Base-by-base conservation (phyloP, 2,113 vertebrate genomes). In the Dasypus novemcinctus region DNA sequence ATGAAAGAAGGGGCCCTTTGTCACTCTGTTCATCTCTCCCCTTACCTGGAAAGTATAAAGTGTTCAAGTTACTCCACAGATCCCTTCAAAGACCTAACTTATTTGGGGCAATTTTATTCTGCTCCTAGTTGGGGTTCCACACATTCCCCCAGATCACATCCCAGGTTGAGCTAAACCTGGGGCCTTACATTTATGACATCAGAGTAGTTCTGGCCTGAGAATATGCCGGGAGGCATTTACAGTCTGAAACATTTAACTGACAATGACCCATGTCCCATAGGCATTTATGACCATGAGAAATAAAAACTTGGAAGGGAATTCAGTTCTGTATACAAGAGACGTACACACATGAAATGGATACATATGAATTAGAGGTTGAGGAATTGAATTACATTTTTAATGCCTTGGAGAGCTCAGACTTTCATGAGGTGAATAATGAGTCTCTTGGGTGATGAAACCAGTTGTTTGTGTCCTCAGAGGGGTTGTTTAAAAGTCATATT, bases 221-320 rank as follows among this genome's bases (percentile, higher is more conserved):
- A 29, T 49, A 49, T 90, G 15, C 20, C 41, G 27, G 80, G 68
- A 82, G 25, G 46, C 38, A 57, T 63, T 66, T 72, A 84, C 1
- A 79, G 23, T 72, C 57, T 80, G 59, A 87, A 79, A 76, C 46
- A 3, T 87, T 93, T 93, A 21, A 46, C n/a, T 90, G 66, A 81
- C 20, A 72, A 49, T 64, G 46, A 57, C 38, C 33, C 10, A 14
- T 20, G 23, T 85, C 33, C 66, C 68, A 23, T 33, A 92, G 68
- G 69, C 64, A 63, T 72, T 92, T 83, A 66, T 63, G 25, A 29
- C 5, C 49, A 90, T 83, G 54, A 66, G 14, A 87, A 69, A 54
- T 94, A 57, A 29, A 86, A 87, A 31, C 4, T 38, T 57, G 49
- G 21, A 80, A 92, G 75, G 68, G 63, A 93, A 92, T 93, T 95